Base-by-base conservation (phyloP, 2,797 vertebrate species). In the Tapera naevia region DNA sequence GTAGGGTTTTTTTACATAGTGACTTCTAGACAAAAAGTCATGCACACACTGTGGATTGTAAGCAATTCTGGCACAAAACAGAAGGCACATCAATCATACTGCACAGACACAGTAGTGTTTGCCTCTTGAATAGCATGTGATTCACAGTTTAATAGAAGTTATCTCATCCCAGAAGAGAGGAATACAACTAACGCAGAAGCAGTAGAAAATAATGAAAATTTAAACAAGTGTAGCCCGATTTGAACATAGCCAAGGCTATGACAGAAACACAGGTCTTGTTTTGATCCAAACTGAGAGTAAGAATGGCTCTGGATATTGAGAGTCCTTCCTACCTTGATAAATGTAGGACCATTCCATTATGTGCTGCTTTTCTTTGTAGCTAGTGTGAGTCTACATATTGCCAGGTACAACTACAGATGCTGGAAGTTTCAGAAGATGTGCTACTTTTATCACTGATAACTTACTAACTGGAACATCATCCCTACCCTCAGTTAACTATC, bases 161-260 rank as follows among this genome's bases (percentile, higher is more conserved):
- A 57, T 14, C 30, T 46, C 33, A 46, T 37, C 32, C 48, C 58
- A 65, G 65, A 95, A 89, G 61, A 94, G 91, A 71, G 17, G 13
- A 11, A 64, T 33, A 21, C 25, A 41, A 18, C 35, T 57, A 18
- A 86, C 75, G 18, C 4, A 0, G 45, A 86, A 88, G 37, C 4
- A 37, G 32, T 32, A 51, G 69, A 78, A 91, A 79, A 80, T 46
- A 62, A 80, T 17, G 39, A 83, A 70, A 86, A 54, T 45, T 0
- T 0, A 66, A 65, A 57, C 35, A 37, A 51, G 39, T 0, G 1
- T 33, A 74, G 43, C 0, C 1, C 83, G 69, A 37, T n/a, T 17
- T 74, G 88, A 61, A 86, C 48, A 50, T 21, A 80, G 41, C 32
- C 54, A n/a, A 39, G 71, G 64, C 45, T 70, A 15, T 78, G 48